Percentiles rank a stretch among this genome's conserved stretches.
Conservation (phyloP, 1,140 invertebrate species). For the Bathynomus jamesi region DNA sequence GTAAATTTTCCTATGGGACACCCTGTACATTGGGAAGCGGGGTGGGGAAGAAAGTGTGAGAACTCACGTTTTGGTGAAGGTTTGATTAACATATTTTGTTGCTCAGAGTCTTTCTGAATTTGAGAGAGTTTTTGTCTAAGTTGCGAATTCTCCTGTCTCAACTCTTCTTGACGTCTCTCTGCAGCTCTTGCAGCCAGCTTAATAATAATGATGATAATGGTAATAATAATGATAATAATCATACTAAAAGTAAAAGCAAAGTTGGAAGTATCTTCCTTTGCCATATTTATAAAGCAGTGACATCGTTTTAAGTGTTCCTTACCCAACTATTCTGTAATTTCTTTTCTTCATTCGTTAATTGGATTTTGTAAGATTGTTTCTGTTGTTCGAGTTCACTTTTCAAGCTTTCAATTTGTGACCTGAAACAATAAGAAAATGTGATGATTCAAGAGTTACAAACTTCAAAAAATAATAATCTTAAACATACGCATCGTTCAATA, state of each 20-base stretch:
- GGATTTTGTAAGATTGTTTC: constrained; percentile 11
- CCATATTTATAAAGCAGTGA: too few relatives aligned
- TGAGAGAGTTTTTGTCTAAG: constrained; percentile 5
- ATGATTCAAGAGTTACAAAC: background rate
- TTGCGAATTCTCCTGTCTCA: constrained; percentile 11
- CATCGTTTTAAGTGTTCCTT: background rate
- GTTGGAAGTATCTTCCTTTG: too few relatives aligned
- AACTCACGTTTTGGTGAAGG: constrained; percentile 5
- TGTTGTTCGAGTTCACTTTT: constrained; percentile 16
- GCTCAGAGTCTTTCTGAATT: constrained; percentile 5
- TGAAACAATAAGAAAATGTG: background rate
- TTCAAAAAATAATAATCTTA: background rate
- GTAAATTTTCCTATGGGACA: too few relatives aligned
- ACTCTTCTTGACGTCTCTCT: constrained; percentile 11
- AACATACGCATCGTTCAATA: too few relatives aligned
- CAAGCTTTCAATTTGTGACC: constrained; percentile 7
- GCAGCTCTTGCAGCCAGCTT: constrained; percentile 8
- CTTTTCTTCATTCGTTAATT: constrained; percentile 10
- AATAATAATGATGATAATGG: background rate
- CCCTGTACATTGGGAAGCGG: too few relatives aligned
- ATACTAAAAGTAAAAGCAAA: background rate
- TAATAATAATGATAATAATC: background rate
- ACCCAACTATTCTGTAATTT: constrained; percentile 14
- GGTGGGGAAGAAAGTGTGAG: too few relatives aligned
- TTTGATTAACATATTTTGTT: constrained; percentile 5